Base-by-base conservation (phyloP, 2,797 vertebrate genomes). In the Muscicapa striata region DNA sequence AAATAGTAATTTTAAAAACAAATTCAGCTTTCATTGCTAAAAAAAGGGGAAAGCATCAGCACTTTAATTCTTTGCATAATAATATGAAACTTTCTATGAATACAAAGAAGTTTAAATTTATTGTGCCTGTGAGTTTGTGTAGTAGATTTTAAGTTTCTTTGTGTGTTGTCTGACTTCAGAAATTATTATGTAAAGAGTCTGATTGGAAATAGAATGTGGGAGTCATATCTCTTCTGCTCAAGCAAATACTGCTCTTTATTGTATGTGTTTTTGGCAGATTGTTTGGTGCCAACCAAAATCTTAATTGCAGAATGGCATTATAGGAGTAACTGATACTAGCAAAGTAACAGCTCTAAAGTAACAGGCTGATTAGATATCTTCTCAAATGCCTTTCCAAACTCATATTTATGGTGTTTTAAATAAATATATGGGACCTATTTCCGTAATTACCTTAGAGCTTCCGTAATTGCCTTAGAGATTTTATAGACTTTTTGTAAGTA, bases 181-280 rank as follows among this genome's bases (percentile, higher is more conserved):
- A 79, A 43, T 34, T 45, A 19, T 2, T 24, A 6, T n/a, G 9
- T 69, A 41, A 79, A 76, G 36, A 59, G 13, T 13, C 11, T 36
- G 41, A 41, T 81, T 48, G 5, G 51, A 66, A 69, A 36, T n/a
- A 52, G 15, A 61, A 34, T 40, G 11, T 64, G 29, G 46, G 38
- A 67, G 19, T 48, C 5, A 1, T 32, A n/a, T 30, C 14, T 58
- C 16, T 69, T 38, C 46, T 0, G 0, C 15, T 61, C 10, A 46
- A 34, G n/a, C 48, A 78, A 64, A 38, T 52, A 34, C 19, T 61
- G 20, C 8, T 26, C 38, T 36, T 38, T 63, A 27, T 57, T 1
- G 0, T 41, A 9, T 12, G 8, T 59, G 6, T 18, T 58, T 70
- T 86, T 67, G 19, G 19, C 40, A 22, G 36, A 67, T 22, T 16